These are phyloP conservation scores for Platycheirus rosarum DNA, from an alignment of 2,888 invertebrate genomes.

Conservation along the genomic window DNA sequence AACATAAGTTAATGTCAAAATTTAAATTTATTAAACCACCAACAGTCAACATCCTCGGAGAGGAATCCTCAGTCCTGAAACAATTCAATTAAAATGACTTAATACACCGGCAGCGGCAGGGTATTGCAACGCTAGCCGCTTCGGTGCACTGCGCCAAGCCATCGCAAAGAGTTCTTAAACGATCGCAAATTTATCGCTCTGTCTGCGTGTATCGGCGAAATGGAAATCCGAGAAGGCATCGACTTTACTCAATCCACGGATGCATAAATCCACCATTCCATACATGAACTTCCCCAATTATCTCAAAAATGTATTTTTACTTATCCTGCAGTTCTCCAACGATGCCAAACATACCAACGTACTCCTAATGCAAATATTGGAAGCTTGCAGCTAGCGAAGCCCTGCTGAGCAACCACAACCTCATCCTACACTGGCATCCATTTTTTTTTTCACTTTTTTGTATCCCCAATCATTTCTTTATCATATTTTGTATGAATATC, in stretches of 20 bases:
- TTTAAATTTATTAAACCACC: conserved; percentile 64
- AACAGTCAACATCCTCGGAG: background rate
- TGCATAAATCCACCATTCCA: conserved; percentile 68
- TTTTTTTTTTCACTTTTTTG: conserved; percentile 5
- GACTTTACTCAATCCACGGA: conserved; percentile 61
- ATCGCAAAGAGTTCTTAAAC: conserved; percentile 45
- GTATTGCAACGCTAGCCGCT: conserved; percentile 4
- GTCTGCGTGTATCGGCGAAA: conserved; percentile 37
- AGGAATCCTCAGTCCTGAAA: conserved; percentile 29
- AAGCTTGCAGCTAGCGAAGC: conserved; percentile 38
- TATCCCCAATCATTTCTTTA: conserved; percentile 51
- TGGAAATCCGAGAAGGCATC: conserved; percentile 62
- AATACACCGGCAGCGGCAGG: conserved; percentile 42
- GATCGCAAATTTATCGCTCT: conserved; percentile 71
- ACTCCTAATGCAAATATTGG: conserved; percentile 66
- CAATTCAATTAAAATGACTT: conserved; percentile 74
- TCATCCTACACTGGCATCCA: conserved; percentile 37
- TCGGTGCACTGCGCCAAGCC: background rate
- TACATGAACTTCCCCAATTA: conserved; percentile 73
- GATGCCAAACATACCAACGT: background rate
- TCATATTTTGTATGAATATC: conserved; percentile 68
- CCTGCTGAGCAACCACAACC: conserved; percentile 45
- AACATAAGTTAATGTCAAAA: conserved; percentile 68
- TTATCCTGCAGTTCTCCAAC: conserved; percentile 1
- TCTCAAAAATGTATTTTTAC: conserved; percentile 68